Base-by-base conservation (phyloP, 2,888 invertebrate genomes). In the Pyrrhosoma nymphula region DNA sequence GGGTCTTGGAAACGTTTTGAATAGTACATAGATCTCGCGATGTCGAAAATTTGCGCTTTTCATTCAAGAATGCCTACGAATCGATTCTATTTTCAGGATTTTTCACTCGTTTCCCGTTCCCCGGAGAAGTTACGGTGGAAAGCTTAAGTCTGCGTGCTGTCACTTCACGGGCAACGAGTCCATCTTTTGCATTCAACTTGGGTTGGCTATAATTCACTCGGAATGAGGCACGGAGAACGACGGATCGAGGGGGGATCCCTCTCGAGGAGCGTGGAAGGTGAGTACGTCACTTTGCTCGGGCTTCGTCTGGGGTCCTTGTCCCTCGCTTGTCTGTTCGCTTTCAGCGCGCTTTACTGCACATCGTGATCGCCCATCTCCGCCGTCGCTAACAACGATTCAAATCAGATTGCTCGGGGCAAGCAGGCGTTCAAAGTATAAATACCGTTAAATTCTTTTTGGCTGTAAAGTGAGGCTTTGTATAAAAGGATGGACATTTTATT, bases 321-420 rank as follows among this genome's bases (percentile, higher is more conserved):
- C 69, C n/a, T 69, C 69, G n/a, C n/a, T 8, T n/a, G 69, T n/a
- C 26, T 69, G 69, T 12, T 69, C 69, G 69, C 69, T 69, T 69
- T n/a, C n/a, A 69, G 69, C 69, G 69, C 69, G 69, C 26, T 69
- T 69, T 69, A 26, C 10, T n/a, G 69, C 69, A n/a, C 69, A 69
- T 69, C 69, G 69, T n/a, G 69, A 69, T 69, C 26, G n/a, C 26
- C 69, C 69, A n/a, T 69, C 69, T 26, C 69, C 69, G 6, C 69
- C 69, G n/a, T 26, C 69, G 69, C 10, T n/a, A 69, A 26, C 26
- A 23, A 69, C 69, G 26, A 69, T 69, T 69, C 69, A 26, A 69
- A 69, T 69, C 69, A 69, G 69, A 69, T 69, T 69, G 23, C 69
- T 69, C 26, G n/a, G 69, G n/a, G 69, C 69, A 69, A 69, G 69